Evolutionary conservation across 2,113 vertebrate genomes (phyloP).

Genomic region (Microcebus ravelobensis): DNA sequence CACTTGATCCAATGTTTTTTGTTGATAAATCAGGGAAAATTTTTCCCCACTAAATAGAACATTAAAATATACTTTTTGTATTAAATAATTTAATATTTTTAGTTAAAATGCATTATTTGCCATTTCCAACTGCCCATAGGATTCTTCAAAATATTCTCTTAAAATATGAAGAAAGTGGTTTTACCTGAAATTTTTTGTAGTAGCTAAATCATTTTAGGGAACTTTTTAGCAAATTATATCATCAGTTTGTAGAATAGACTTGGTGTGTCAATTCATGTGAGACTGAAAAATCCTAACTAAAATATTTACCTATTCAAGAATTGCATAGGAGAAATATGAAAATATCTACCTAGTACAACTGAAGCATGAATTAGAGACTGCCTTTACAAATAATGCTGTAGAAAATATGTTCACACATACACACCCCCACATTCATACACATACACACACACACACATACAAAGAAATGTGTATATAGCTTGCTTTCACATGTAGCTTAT

Average conservation of each 20-base stretch:
- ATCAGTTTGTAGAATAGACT: conserved; percentile 9
- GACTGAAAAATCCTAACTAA: not conserved
- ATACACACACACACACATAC: not conserved
- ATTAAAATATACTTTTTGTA: conserved; percentile 19
- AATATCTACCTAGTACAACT: not conserved
- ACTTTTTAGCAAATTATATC: conserved; percentile 63
- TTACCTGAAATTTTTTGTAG: conserved; percentile 59
- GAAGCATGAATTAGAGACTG: not conserved
- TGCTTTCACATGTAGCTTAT: not conserved
- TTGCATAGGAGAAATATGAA: not conserved
- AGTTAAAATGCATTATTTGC: conserved; percentile 39
- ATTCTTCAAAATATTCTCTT: conserved; percentile 67
- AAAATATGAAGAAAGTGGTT: conserved; percentile 61
- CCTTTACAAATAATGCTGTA: not conserved
- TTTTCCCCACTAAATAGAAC: not conserved
- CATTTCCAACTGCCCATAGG: conserved; percentile 68
- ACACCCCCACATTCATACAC: not conserved
- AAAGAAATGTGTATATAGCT: not conserved
- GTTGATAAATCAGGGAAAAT: not conserved
- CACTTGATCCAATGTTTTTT: not conserved
- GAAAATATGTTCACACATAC: not conserved
- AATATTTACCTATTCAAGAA: not conserved
- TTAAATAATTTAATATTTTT: conserved; percentile 53
- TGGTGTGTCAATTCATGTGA: not conserved
- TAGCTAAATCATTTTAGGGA: conserved; percentile 52